Evolutionary conservation across 2,797 vertebrate species (phyloP).

Genomic region (Rhabdomys pumilio): DNA sequence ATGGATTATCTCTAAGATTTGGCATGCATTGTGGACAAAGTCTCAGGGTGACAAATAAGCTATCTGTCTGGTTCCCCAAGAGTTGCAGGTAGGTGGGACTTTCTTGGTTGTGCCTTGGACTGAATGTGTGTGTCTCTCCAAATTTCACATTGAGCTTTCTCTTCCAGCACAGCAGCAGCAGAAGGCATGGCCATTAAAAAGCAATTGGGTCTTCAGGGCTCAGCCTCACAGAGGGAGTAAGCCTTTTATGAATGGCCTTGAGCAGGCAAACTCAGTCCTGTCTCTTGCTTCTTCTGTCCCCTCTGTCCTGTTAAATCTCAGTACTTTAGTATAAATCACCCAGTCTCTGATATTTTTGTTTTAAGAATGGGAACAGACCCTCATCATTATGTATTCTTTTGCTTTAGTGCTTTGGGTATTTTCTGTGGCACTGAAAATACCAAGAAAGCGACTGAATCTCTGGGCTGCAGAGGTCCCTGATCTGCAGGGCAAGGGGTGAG

Average conservation of each 20-base stretch:
- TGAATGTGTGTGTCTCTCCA: not conserved
- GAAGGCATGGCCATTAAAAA: not conserved
- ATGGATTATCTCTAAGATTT: not conserved
- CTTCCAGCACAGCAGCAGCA: not conserved
- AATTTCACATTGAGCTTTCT: not conserved
- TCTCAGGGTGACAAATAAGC: not conserved
- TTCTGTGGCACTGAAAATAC: not conserved
- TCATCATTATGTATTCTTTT: not conserved
- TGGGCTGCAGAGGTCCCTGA: not conserved
- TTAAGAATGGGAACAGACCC: not conserved
- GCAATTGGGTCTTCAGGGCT: not conserved
- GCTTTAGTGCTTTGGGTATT: not conserved
- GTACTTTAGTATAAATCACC: not conserved
- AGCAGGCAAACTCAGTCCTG: not conserved
- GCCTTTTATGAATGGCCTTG: not conserved
- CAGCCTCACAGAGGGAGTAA: not conserved
- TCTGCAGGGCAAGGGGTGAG: not conserved
- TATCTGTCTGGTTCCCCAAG: not conserved
- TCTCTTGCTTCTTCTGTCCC: not conserved
- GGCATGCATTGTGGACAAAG: not conserved
- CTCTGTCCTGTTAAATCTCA: no score
- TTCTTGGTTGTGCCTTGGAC: not conserved
- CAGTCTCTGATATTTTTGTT: not conserved
- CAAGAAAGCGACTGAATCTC: fast-evolving
- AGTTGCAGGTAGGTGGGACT: not conserved